Evolutionary conservation across 2,797 vertebrate genomes (phyloP).

Genomic region (Tympanoctomys barrerae): DNA sequence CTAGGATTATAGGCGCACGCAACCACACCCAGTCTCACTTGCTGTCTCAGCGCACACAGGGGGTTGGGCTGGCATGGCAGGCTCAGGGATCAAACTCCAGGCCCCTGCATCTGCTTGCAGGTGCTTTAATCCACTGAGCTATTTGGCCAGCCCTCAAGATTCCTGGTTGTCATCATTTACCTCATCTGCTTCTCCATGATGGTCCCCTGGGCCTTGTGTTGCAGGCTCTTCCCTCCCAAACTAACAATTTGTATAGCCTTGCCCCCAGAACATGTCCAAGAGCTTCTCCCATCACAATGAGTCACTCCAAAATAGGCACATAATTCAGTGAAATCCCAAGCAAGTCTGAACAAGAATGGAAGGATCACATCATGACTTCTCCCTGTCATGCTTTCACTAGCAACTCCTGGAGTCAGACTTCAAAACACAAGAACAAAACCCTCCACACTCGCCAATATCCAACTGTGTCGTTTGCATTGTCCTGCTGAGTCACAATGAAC

Average conservation of each 20-base stretch:
- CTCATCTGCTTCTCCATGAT: not conserved
- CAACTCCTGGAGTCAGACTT: conserved; percentile 10
- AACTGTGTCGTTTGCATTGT: not conserved
- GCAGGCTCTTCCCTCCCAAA: not conserved
- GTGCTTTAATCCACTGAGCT: too few relatives aligned
- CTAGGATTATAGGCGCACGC: too few relatives aligned
- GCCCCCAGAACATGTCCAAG: not conserved
- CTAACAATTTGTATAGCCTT: conserved; percentile 23
- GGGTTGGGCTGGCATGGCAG: too few relatives aligned
- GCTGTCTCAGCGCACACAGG: too few relatives aligned
- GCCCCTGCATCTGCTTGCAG: too few relatives aligned
- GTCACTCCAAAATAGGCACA: not conserved
- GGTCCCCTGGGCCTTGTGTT: not conserved
- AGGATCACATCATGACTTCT: conserved; percentile 16
- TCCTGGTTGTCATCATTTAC: not conserved
- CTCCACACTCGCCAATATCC: conserved; percentile 5
- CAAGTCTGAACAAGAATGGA: not conserved
- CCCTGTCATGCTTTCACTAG: not conserved
- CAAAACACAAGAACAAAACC: not conserved
- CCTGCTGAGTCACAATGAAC: conserved; percentile 7
- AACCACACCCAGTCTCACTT: too few relatives aligned
- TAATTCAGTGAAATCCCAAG: conserved; percentile 18
- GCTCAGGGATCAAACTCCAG: too few relatives aligned
- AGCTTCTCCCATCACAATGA: not conserved
- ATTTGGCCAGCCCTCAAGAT: not conserved